Conservation (phyloP, 2,797 vertebrate species). For the Dendrocincla tyrannina region DNA sequence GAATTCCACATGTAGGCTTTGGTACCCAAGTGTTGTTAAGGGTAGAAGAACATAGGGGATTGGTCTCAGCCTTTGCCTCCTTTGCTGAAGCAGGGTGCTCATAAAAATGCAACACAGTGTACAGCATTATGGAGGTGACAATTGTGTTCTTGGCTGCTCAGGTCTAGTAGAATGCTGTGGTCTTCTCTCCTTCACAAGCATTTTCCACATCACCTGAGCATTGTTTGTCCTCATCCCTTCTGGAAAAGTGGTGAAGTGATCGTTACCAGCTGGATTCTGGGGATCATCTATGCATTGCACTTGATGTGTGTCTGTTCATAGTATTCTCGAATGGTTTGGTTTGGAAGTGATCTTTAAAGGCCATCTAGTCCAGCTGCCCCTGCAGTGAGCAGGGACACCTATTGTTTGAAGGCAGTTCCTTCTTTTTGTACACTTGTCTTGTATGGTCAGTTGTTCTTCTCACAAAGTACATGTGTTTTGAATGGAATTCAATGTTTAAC, state of each 20-base stretch:
- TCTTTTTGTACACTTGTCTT: not conserved
- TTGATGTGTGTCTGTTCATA: not conserved
- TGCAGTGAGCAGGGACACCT: not conserved
- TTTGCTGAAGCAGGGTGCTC: not conserved
- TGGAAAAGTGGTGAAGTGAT: not conserved
- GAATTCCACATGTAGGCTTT: not conserved
- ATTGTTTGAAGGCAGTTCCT: not conserved
- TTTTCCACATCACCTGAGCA: fast-evolving
- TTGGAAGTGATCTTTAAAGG: not conserved
- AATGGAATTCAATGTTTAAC: not conserved
- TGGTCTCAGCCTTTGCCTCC: not conserved
- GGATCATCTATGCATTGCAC: too few species aligned
- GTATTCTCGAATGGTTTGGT: not conserved
- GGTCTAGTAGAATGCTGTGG: not conserved
- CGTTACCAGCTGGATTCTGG: not conserved
- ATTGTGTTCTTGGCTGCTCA: not conserved
- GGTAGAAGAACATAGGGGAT: not conserved
- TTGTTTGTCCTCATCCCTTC: not conserved
- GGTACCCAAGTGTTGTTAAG: not conserved
- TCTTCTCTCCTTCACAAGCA: not conserved
- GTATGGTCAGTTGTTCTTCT: not conserved
- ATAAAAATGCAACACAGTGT: not conserved
- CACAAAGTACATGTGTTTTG: not conserved
- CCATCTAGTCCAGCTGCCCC: not conserved
- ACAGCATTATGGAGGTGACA: not conserved